Base-by-base conservation (phyloP, 2,797 vertebrate species). In the Gymnoscopelus microlampas region DNA sequence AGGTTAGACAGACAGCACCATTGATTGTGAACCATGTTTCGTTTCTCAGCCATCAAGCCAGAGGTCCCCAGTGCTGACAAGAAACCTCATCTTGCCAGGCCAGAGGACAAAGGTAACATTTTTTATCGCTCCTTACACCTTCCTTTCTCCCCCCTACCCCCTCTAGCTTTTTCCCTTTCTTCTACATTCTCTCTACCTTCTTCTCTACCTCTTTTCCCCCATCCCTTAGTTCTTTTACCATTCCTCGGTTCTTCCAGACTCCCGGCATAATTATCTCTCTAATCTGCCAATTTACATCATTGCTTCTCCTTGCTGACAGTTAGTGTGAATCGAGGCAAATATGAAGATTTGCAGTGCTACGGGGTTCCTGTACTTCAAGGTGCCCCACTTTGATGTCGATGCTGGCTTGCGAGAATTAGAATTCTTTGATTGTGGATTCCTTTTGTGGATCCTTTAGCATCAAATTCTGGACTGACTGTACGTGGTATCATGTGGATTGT, bases 21-120 rank as follows among this genome's bases (percentile, higher is more conserved):
- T 14, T 61, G 10, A 71, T 14, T 65, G 3, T 61, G 65, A 39
- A 81, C 56, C 69, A 92, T 93, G 91, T 89, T 93, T 84, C 65
- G 53, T 80, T 92, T 91, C 83, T 66, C 82, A 98, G 97, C 85
- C 86, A 87, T 83, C 71, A 98, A 95, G 84, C 94, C 96, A 14
- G 98, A 98, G n/a, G 77, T 95, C 70, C 87, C 93, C 35, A 53
- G 82, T 68, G 77, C 80, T 51, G 96, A 98, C 81, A 98, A 92
- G 88, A 98, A 95, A 72, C 92, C 93, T 53, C 78, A 90, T 76
- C 53, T 85, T 72, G 24, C 78, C 77, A 94, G 90, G 68, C 19
- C 87, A 54, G 96, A 98, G 73, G 97, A 98, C 82, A 96, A 90
- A 95, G 97, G 97, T 96, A 83, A 88, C 90, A 53, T 5, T 23